Evolutionary conservation across 92 coral and sea anemone species (phyloP), one percentile per base, ranked within the genome.

Genomic region (Porites lobata): DNA sequence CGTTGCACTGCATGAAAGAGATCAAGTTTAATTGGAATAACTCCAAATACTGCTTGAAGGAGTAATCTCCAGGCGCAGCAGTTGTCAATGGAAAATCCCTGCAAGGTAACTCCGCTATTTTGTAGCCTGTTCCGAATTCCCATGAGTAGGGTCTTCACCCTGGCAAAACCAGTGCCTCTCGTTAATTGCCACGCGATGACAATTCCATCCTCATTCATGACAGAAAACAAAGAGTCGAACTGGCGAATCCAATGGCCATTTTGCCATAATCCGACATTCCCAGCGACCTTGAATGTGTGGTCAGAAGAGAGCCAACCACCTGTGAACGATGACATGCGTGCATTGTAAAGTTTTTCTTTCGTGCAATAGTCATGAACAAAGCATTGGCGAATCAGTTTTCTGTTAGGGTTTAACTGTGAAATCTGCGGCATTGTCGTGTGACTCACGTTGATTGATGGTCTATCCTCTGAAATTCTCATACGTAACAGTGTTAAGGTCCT

Each of bases 141-240:
- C 56, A 21, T 50, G 29, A 85, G 22, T 11, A 73, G 32, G 53
- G 67, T 79, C 58, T 84, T 79, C 32, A 90, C 90, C 57, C 74
- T 87, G 14, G 84, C 62, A 77, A 82, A 85, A 54, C 81, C 21
- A 22, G 81, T 88, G 17, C 72, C 84, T 76, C 79, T 87, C 2
- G 78, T 82, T 71, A 91, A 71, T 85, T 56, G 78, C 94, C 94
- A 91, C 69, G 82, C 82, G 18, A 91, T 65, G 21, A 87, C 94
- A 19, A 81, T 65, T 56, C 89, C 91, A 53, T 91, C 84, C 71
- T 87, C 91, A 86, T 90, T 90, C 50, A 90, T 52, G 47, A 90
- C 93, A 75, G 87, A 65, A 80, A 90, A 86, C 50, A 90, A 72
- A 24, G 83, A 84, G 26, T 90, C 87, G 71, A 69, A 80, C 82